Percentiles rank a stretch among this genome's conserved stretches.
Evolutionary conservation across 2,888 invertebrate genomes (phyloP).

Genomic region (Archaeoteleia sp.): DNA sequence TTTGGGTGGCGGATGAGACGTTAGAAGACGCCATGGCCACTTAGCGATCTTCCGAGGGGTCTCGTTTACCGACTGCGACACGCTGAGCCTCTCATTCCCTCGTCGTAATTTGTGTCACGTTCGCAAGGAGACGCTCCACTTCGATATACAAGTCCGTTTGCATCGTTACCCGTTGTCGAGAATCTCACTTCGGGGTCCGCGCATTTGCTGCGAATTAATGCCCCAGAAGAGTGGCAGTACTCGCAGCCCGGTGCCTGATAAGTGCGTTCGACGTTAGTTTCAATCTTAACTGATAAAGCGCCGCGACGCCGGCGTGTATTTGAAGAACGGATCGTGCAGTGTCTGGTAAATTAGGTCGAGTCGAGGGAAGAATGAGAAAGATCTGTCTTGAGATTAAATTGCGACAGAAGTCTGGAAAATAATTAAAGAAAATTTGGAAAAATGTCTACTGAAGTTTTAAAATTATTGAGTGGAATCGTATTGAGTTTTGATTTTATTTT

Average conservation of each 20-base stretch:
- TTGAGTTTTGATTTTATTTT: no score
- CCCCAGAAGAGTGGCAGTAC: slow-evolving; percentile 7
- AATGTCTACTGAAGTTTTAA: no score
- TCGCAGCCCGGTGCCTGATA: slow-evolving; percentile 13
- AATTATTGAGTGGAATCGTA: no score
- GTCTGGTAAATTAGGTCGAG: slow-evolving; percentile 31
- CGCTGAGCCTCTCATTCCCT: slow-evolving; percentile 20
- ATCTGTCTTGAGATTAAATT: no score
- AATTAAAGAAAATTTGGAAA: no score
- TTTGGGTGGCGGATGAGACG: slow-evolving; percentile 49
- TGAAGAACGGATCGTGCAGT: slow-evolving; percentile 29
- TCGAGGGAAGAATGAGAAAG: background rate
- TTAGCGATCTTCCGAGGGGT: slow-evolving; percentile 15
- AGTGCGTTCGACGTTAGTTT: slow-evolving; percentile 9
- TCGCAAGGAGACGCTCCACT: slow-evolving; percentile 32
- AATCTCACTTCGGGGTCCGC: slow-evolving; percentile 33
- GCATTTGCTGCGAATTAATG: slow-evolving; percentile 4
- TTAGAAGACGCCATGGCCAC: slow-evolving; percentile 40
- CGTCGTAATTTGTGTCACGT: slow-evolving; percentile 47
- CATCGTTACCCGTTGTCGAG: slow-evolving; percentile 56
- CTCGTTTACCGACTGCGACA: slow-evolving; percentile 29
- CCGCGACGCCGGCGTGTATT: slow-evolving; percentile 22
- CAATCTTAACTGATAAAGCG: slow-evolving; percentile 36
- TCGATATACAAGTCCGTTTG: slow-evolving; percentile 29
- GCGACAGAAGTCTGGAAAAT: no score